Evolutionary conservation across 1,140 invertebrate species (phyloP).

Genomic region (Drosophila ficusphila): DNA sequence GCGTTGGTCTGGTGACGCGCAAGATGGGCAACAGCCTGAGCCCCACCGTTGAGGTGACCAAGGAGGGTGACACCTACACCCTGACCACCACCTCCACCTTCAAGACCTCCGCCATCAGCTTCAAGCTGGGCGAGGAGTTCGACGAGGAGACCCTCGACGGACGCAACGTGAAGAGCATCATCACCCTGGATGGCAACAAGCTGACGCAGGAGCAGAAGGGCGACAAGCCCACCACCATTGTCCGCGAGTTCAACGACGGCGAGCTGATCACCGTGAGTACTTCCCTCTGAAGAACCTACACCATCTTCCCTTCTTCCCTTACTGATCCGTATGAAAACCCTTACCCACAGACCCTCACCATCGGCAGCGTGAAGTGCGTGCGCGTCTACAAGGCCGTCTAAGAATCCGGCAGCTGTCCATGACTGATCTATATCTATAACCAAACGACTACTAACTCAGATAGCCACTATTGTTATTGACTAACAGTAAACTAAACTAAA

Average conservation of each 20-base stretch:
- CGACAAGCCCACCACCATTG: slow-evolving; percentile 87
- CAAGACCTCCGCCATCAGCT: slow-evolving; percentile 91
- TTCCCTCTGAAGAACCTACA: neutral
- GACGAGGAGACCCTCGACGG: slow-evolving; percentile 94
- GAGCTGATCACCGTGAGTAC: slow-evolving; percentile 88
- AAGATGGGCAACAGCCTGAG: slow-evolving; percentile 91
- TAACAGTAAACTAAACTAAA: slow-evolving; percentile 53
- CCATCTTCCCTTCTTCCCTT: neutral
- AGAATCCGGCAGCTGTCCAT: slow-evolving; percentile 23
- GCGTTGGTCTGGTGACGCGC: slow-evolving; percentile 90
- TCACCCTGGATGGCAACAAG: slow-evolving; percentile 89
- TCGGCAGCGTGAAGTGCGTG: slow-evolving; percentile 89
- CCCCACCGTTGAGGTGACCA: slow-evolving; percentile 89
- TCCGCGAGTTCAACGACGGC: slow-evolving; percentile 88
- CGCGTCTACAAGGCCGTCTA: slow-evolving; percentile 87
- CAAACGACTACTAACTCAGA: slow-evolving; percentile 62
- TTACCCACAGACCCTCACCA: slow-evolving; percentile 88
- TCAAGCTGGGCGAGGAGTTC: slow-evolving; percentile 93
- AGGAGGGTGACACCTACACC: slow-evolving; percentile 88
- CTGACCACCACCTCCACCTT: slow-evolving; percentile 93
- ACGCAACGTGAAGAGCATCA: slow-evolving; percentile 90
- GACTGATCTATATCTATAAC: slow-evolving; percentile 64
- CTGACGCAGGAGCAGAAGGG: slow-evolving; percentile 89
- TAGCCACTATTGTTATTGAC: slow-evolving; percentile 71
- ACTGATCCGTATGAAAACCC: slow-evolving; percentile 15